Base-by-base conservation (phyloP, 2,797 vertebrate species). In the Acanthurus leucopareius region DNA sequence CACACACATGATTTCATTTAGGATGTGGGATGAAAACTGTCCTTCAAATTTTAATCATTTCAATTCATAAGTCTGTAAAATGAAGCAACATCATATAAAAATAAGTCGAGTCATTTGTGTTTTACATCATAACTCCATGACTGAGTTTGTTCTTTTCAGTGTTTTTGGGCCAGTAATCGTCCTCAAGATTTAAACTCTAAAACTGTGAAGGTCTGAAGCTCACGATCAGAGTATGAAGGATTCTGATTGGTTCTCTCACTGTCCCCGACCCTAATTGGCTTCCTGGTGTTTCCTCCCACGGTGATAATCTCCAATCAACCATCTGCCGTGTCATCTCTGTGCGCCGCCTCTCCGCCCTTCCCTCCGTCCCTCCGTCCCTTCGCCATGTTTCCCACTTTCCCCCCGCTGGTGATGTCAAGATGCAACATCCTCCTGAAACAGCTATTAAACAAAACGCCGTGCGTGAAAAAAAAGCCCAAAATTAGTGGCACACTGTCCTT, bases 231-330 rank as follows among this genome's bases (percentile, higher is more conserved):
- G 19, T 45, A 60, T 80, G 62, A 75, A 61, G 58, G 4, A 62
- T 66, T 79, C n/a, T 60, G 77, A 93, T 84, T 89, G 86, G 89
- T 73, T 35, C 17, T 62, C 28, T 47, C 51, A 4, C 72, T 48
- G 68, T 84, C 86, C 67, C 79, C 83, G 86, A 83, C 87, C 78
- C 75, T 92, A 89, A 93, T 89, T 92, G 84, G 82, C 87, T 86
- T 81, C 91, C 86, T 58, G 80, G 79, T 62, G 85, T 84, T 84
- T 83, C 82, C 80, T 84, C 90, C 89, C 56, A 89, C 52, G 40
- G 90, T 49, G 91, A 83, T 92, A 86, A 91, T 93, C 92, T 92
- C 91, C 85, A 89, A 89, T 93, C 89, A 92, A 32, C 91, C 93
- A 94, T 94, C 92, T 94, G 90, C 89, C 68, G 11, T 82, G 88